Evolutionary conservation across 1,140 invertebrate genomes (phyloP).

Genomic region (Drosophila elegans): DNA sequence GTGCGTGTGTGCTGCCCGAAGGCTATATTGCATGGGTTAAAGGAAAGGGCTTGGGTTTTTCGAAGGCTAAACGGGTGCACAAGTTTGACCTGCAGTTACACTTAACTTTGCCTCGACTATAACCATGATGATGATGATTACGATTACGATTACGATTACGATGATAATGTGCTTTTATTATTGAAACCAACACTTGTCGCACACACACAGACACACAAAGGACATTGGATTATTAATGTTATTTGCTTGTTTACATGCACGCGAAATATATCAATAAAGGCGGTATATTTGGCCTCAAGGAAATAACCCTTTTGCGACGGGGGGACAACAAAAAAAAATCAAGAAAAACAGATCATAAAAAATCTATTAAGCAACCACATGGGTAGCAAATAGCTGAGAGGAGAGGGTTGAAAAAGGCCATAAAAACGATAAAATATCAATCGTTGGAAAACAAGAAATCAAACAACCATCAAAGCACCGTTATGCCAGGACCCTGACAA

Average conservation of each 20-base stretch:
- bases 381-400: constrained; percentile 3
- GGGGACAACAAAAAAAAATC: not conserved
- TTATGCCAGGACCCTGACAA: constrained; percentile 50
- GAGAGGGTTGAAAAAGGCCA: constrained; percentile 12
- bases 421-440: constrained; percentile 83
- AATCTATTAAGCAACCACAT: constrained; percentile 82
- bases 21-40: constrained; percentile 11
- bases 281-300: constrained; percentile 21
- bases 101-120: constrained; percentile 50
- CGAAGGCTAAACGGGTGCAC: constrained; percentile 36
- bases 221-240: constrained; percentile 60
- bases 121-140: constrained; percentile 27
- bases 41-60: not conserved
- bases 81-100: constrained; percentile 75
- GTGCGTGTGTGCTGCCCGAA: constrained; percentile 9
- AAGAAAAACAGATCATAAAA: constrained; percentile 80
- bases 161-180: constrained; percentile 67
- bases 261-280: constrained; percentile 66
- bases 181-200: constrained; percentile 71
- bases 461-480: constrained; percentile 84
- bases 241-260: constrained; percentile 76
- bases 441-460: constrained; percentile 80
- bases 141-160: constrained; percentile 26
- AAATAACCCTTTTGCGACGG: constrained; percentile 9
- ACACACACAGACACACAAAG: constrained; percentile 3